Base-by-base conservation (phyloP, 1,140 invertebrate genomes). In the Drosophila sulfurigaster region DNA sequence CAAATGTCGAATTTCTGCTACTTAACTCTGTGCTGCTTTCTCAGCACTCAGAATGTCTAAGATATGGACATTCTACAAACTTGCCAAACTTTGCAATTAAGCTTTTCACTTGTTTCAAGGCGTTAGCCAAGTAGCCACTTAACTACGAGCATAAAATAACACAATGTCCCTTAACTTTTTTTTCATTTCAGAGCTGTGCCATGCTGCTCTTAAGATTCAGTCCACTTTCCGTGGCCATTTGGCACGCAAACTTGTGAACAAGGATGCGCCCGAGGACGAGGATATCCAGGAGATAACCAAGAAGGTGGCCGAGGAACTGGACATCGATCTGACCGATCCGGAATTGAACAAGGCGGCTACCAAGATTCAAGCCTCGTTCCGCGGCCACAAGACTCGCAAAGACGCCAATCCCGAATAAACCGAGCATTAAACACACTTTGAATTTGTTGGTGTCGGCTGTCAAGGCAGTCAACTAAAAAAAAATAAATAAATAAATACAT, bases 351-450 rank as follows among this genome's bases (percentile, higher is more conserved):
- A 98, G 92, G 98, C 97, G 4, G 98, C 97, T 30, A 96, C 96
- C 68, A 98, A 98, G 93, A 98, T 98, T 64, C 98, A 98, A 93
- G 97, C 97, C 38, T 97, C 97, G 48, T 98, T 98, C 95, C 95
- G 97, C 58, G 97, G 97, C 49, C 97, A 98, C 93, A 97, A 97
- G 93, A 95, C 95, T 25, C 96, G 97, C 92, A 97, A 97, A 93
- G 96, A 97, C 30, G 56, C 79, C 73, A 69, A 74, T 54, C 56
- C 79, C 65, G 81, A 92, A 80, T 83, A 92, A 83, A 73, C 57
- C 38, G 58, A 13, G 20, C 41, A 52, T 25, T 49, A 28, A 46
- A 11, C 7, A 49, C 41, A 11, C 41, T 45, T 66, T 51, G 52
- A 70, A 83, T 82, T 91, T 91, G 74, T 82, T 86, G 79, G 66